Evolutionary conservation across 1,140 invertebrate species (phyloP), one percentile per base, ranked within the genome.

Genomic region (Saccostrea cuccullata): DNA sequence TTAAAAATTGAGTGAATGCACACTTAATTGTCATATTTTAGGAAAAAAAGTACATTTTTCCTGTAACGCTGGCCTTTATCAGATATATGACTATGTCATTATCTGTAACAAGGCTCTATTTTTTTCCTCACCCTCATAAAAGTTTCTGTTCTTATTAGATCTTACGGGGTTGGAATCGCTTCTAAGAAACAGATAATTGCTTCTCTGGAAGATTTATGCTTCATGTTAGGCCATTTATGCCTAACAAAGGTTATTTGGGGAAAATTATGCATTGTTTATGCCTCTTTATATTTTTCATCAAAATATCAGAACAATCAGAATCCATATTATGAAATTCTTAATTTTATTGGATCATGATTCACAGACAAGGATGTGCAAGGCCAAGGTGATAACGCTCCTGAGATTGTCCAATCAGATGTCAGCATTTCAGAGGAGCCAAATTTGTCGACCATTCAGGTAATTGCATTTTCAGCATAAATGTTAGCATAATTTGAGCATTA

Each of bases 331-430:
- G 70, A 77, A 77, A 77, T 77, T 77, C 26, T 77, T 36, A 77
- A 15, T 77, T 77, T 77, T 77, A 77, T 77, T 77, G 70, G 70
- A 77, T 36, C 70, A 77, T 77, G 26, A 77, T 30, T 77, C 26
- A 77, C 26, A 77, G 70, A 77, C 26, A 77, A 77, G 30, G 70
- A 77, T 36, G 15, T 36, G 17, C 70, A 77, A 40, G 70, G 26
- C 36, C 70, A 77, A 77, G 70, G 70, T 30, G 70, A 77, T 15
- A 77, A 30, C 36, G 23, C 70, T 36, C 47, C 82, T 23, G 55
- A 84, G 30, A 55, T 56, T 23, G 82, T 55, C 82, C 82, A 84
- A 84, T 84, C 82, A 84, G 82, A 84, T 55, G 82, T 23, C 47
- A 55, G 47, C 40, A 84, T 84, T 55, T 55, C 47, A 84, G 55